Evolutionary conservation across 2,888 invertebrate genomes (phyloP), one percentile per base, ranked within the genome.

Genomic region (Muschampia plurimacula): DNA sequence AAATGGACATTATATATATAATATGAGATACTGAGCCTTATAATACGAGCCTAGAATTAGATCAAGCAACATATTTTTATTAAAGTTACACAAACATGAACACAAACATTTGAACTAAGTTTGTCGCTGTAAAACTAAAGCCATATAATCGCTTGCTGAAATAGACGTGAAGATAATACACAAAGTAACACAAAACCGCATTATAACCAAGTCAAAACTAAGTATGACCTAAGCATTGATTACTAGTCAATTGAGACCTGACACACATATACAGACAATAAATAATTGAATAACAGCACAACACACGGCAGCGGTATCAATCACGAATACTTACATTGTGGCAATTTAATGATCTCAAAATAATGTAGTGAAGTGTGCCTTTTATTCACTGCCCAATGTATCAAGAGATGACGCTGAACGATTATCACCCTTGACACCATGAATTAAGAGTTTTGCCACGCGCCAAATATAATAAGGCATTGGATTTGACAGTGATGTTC

Each of bases 311-410:
- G 22, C 49, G 52, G 66, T 84, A 88, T 89, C 88, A 89, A 89
- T 90, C 90, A 90, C 84, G 81, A 82, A 79, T 81, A 71, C 70
- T 66, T 80, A 83, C 84, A 82, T 80, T 85, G 84, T 85, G 83
- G 82, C 84, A 83, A 86, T 86, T 89, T 90, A 91, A 91, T 89
- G 88, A 89, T 90, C 89, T 89, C 81, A 88, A 90, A 91, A 89
- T 91, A 91, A 88, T 86, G 84, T 92, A 91, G 90, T 90, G 88
- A 89, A 88, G 88, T 77, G 80, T 84, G 89, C 86, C 89, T 89
- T 91, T 86, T 86, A 78, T 60, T 66, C 76, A 77, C 73, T 75
- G 76, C 76, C 84, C 78, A 83, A 76, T 74, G 70, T 83, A 82
- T 78, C 69, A 72, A 77, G 79, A 79, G 74, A 74, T 76, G 41